Conservation (phyloP, 2,113 vertebrate genomes). For the Syngnathoides biaculeatus region DNA sequence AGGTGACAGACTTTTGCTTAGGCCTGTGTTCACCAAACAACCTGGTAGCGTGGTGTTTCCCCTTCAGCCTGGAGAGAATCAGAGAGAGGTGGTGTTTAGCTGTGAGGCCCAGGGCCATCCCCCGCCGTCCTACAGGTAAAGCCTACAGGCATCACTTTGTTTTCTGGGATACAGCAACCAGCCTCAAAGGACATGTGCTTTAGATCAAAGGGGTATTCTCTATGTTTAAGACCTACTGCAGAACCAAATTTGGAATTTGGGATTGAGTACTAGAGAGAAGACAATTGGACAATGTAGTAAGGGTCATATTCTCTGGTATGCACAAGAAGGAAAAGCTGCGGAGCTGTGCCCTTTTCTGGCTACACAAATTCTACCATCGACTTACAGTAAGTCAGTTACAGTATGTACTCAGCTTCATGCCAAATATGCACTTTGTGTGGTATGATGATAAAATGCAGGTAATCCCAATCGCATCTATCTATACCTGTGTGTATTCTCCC, state of each 20-base stretch:
- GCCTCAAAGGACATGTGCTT: background rate
- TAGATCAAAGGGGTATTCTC: background rate
- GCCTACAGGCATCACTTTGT: slow-evolving; percentile 8
- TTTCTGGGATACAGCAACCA: background rate
- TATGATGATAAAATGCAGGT: too few species aligned
- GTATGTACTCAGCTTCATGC: too few species aligned
- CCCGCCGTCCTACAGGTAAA: slow-evolving; percentile 84
- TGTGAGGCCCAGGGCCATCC: slow-evolving; percentile 90
- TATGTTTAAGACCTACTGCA: background rate
- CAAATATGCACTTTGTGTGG: too few species aligned
- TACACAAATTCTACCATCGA: too few species aligned
- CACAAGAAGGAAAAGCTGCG: too few species aligned
- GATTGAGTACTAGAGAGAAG: too few species aligned
- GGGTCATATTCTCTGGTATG: background rate
- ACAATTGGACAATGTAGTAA: background rate
- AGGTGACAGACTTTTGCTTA: slow-evolving; percentile 80
- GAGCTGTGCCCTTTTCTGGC: too few species aligned
- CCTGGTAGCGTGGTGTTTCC: slow-evolving; percentile 87
- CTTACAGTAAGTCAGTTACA: too few species aligned
- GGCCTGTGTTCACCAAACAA: slow-evolving; percentile 87
- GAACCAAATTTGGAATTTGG: background rate
- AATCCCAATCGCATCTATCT: too few species aligned
- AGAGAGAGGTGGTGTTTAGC: slow-evolving; percentile 82
- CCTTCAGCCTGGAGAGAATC: slow-evolving; percentile 82
- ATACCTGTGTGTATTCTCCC: too few species aligned